These are phyloP conservation scores for Trissolcus japonicus DNA, from an alignment of 2,888 invertebrate species.

Conservation along the genomic window DNA sequence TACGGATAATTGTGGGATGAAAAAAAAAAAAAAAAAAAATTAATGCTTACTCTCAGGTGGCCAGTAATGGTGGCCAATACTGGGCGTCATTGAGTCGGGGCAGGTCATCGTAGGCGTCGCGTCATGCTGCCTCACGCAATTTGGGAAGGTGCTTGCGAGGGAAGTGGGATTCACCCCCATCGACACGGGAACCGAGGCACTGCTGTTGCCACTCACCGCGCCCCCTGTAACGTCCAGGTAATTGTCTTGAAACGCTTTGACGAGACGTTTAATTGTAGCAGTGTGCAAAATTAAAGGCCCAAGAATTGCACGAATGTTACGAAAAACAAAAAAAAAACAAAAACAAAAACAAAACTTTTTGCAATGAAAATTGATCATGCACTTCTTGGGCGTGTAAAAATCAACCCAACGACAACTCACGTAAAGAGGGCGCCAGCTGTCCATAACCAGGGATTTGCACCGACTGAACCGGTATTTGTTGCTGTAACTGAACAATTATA, in stretches of 20 bases:
- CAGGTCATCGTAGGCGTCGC: slow-evolving; percentile 59
- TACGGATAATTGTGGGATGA: no score
- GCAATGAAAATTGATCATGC: neutral
- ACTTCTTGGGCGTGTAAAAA: neutral
- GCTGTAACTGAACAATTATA: slow-evolving; percentile 66
- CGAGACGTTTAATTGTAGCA: neutral
- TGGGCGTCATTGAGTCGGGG: slow-evolving; percentile 64
- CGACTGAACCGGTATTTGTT: slow-evolving; percentile 74
- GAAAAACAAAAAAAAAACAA: neutral
- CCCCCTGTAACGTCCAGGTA: slow-evolving; percentile 73
- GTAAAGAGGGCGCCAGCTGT: slow-evolving; percentile 73
- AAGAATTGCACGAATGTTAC: no score
- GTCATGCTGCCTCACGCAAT: slow-evolving; percentile 70
- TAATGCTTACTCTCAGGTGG: slow-evolving; percentile 66
- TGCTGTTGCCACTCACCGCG: slow-evolving; percentile 62
- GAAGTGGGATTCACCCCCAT: slow-evolving; percentile 64
- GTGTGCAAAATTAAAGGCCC: neutral
- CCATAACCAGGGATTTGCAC: slow-evolving; percentile 76
- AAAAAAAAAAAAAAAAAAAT: no score
- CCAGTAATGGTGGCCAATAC: slow-evolving; percentile 66
- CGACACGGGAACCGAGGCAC: slow-evolving; percentile 51
- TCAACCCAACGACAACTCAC: slow-evolving; percentile 69
- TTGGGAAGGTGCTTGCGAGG: slow-evolving; percentile 68
- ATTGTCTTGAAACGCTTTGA: slow-evolving; percentile 69
- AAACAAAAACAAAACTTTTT: neutral